Conservation (phyloP, 2,113 vertebrate species). For the Chloroceryle aenea region DNA sequence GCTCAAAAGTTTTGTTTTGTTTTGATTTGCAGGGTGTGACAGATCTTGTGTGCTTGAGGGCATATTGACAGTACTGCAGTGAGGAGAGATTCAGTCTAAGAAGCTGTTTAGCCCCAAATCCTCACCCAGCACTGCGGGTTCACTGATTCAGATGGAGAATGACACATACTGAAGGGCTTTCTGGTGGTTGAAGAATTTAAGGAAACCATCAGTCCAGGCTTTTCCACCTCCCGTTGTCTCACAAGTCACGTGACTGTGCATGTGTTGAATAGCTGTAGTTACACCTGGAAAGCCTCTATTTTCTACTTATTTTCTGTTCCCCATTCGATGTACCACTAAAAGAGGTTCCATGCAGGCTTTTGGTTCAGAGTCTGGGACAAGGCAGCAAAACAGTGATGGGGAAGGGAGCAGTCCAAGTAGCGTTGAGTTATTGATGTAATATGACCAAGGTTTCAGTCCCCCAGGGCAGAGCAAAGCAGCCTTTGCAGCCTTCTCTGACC, state of each 20-base stretch:
- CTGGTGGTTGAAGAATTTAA: background rate
- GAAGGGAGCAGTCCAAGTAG: background rate
- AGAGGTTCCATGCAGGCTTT: background rate
- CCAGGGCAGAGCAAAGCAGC: background rate
- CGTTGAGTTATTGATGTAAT: background rate
- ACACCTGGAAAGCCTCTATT: background rate
- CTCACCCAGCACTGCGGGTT: background rate
- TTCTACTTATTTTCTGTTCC: background rate
- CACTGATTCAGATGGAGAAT: background rate
- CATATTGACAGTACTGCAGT: background rate
- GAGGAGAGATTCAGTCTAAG: background rate
- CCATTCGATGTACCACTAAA: too few relatives aligned
- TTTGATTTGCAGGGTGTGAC: background rate
- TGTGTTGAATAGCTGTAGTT: background rate
- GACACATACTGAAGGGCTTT: background rate
- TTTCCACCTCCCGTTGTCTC: background rate
- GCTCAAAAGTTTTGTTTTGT: background rate
- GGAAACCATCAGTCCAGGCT: background rate
- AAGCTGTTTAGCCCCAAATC: background rate
- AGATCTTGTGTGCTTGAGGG: background rate
- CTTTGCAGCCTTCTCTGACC: background rate
- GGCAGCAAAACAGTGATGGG: background rate
- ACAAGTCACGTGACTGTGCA: background rate
- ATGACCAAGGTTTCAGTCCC: background rate
- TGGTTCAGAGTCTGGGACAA: background rate